Conservation (phyloP, 2,888 invertebrate genomes). For the Brenthis ino region DNA sequence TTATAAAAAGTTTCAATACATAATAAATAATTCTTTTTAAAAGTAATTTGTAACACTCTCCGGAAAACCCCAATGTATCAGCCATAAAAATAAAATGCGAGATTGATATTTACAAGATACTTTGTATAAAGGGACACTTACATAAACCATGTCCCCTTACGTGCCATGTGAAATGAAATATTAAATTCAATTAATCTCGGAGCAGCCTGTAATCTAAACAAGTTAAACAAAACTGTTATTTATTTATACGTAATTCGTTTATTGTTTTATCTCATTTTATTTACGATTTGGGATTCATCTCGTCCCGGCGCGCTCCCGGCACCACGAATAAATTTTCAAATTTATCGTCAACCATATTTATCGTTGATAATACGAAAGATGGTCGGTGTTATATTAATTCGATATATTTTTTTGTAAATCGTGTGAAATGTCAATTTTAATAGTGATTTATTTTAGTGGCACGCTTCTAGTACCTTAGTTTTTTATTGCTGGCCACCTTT, state of each 20-base stretch:
- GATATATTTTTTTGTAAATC: slow-evolving; percentile 57
- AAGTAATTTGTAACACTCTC: slow-evolving; percentile 9
- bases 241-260: slow-evolving; percentile 80
- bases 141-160: slow-evolving; percentile 34
- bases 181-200: slow-evolving; percentile 37
- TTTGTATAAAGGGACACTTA: slow-evolving; percentile 27
- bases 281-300: slow-evolving; percentile 67
- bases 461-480: slow-evolving; percentile 20
- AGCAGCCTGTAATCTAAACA: slow-evolving; percentile 68
- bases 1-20: background rate
- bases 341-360: slow-evolving; percentile 74
- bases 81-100: slow-evolving; percentile 20
- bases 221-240: slow-evolving; percentile 77
- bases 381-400: slow-evolving; percentile 71
- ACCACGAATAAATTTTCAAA: slow-evolving; percentile 69
- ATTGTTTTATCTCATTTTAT: slow-evolving; percentile 81
- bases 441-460: slow-evolving; percentile 63
- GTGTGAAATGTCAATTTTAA: slow-evolving; percentile 78
- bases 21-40: slow-evolving; percentile 2
- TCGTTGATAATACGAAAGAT: slow-evolving; percentile 73
- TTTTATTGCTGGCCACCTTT: slow-evolving; percentile 1
- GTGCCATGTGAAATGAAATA: slow-evolving; percentile 34
- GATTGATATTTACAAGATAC: slow-evolving; percentile 29
- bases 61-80: slow-evolving; percentile 10
- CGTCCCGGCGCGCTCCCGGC: slow-evolving; percentile 55